phyloP scores from a whole-genome alignment of 1,140 invertebrate species.

The Planococcus citri region DNA sequence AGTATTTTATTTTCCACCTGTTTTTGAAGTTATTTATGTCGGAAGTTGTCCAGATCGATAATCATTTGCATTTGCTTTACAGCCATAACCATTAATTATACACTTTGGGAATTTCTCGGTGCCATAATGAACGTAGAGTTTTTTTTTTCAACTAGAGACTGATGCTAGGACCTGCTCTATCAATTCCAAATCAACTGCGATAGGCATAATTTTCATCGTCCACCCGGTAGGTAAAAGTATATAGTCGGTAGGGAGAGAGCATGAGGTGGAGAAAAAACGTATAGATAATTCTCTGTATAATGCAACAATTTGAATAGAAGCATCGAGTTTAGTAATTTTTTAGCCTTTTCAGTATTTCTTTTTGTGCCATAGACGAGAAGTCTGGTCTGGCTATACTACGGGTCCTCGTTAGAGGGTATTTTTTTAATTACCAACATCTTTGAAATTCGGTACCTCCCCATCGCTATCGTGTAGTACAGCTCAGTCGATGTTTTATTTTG shows the following conservation, averaged over 20 bases:
- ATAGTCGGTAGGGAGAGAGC: too few relatives aligned
- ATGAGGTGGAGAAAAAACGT: background rate
- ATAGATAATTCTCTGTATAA: background rate
- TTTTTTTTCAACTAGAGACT: background rate
- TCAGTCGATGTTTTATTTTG: too few relatives aligned
- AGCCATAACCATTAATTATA: conserved; percentile 4
- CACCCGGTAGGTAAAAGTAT: too few relatives aligned
- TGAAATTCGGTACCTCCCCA: background rate
- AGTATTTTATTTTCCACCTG: background rate
- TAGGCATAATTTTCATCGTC: too few relatives aligned
- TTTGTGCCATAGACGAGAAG: background rate
- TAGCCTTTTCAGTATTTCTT: background rate
- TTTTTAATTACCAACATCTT: conserved; percentile 8
- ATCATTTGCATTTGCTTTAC: background rate
- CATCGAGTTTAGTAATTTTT: background rate
- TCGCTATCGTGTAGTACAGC: too few relatives aligned
- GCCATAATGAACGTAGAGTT: background rate
- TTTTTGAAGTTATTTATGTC: background rate
- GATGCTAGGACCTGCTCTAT: too few relatives aligned
- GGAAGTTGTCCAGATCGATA: background rate
- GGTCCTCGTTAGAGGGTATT: background rate
- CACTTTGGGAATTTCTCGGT: conserved; percentile 1
- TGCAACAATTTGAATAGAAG: background rate
- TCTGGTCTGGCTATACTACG: too few relatives aligned
- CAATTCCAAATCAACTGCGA: background rate